Conservation (phyloP, 2,888 invertebrate genomes). For the Cantharis flavilabris region DNA sequence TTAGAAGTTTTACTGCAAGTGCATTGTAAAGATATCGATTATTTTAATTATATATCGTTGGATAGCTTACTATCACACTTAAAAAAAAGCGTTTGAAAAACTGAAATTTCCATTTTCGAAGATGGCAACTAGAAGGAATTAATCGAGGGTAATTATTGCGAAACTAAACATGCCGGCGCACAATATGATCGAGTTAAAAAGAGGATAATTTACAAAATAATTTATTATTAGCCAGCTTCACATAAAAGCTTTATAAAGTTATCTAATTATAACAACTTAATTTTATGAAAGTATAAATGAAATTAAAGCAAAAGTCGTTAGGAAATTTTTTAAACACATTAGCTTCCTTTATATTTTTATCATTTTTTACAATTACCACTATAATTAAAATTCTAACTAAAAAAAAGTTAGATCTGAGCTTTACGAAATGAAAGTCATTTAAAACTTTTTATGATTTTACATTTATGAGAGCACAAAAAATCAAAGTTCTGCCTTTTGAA, state of each 20-base stretch:
- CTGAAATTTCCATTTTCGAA: neutral
- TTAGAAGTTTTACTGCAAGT: too few species aligned
- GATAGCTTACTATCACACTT: too few species aligned
- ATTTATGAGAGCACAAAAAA: neutral
- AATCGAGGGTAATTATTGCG: too few species aligned
- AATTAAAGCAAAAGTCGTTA: slow-evolving; percentile 47
- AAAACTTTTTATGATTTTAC: neutral
- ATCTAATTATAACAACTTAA: slow-evolving; percentile 46
- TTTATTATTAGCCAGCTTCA: slow-evolving; percentile 5
- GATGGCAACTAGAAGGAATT: neutral
- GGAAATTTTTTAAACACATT: slow-evolving; percentile 44
- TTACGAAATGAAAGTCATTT: neutral
- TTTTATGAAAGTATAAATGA: slow-evolving; percentile 44
- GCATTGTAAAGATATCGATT: too few species aligned
- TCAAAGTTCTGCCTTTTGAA: neutral
- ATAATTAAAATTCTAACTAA: neutral
- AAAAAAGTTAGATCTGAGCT: neutral
- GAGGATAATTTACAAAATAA: neutral
- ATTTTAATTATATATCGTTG: too few species aligned
- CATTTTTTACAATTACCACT: slow-evolving; percentile 4
- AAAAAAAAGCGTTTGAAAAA: neutral
- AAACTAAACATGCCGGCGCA: neutral
- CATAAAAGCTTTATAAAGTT: slow-evolving; percentile 27
- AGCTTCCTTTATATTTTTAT: slow-evolving; percentile 29
- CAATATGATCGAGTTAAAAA: neutral